phyloP scores from a whole-genome alignment of 2,113 vertebrate species.

The Paralichthys olivaceus region DNA sequence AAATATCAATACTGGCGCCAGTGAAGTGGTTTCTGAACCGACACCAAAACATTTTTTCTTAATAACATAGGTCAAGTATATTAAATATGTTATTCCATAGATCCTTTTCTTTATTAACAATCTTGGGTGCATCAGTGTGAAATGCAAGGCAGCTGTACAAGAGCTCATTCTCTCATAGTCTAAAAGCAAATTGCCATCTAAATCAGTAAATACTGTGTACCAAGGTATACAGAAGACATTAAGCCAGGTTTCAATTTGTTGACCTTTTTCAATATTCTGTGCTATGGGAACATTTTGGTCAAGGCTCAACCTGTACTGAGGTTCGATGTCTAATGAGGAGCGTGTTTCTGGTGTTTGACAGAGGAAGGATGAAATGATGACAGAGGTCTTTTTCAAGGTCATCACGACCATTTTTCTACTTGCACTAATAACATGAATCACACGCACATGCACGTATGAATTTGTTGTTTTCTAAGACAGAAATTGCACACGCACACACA shows the following conservation, averaged over 20 bases:
- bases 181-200: neutral
- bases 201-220: neutral
- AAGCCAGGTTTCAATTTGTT: neutral
- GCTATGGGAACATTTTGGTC: neutral
- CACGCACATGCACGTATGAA: slow-evolving; percentile 1
- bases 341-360: slow-evolving; percentile 35
- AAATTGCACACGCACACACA: slow-evolving; percentile 30
- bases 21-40: neutral
- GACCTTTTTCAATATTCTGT: neutral
- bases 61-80: no score
- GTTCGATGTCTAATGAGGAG: slow-evolving; percentile 5
- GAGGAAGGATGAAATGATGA: slow-evolving; percentile 19
- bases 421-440: neutral
- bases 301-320: neutral
- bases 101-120: neutral
- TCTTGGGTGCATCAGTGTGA: neutral
- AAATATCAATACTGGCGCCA: neutral
- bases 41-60: neutral
- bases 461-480: neutral
- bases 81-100: neutral
- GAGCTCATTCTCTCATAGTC: neutral
- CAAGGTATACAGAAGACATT: neutral
- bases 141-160: neutral
- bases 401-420: slow-evolving; percentile 15
- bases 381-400: slow-evolving; percentile 50